These are phyloP conservation scores for Corythucha ciliata DNA, from an alignment of 2,888 invertebrate genomes.

Conservation along the genomic window DNA sequence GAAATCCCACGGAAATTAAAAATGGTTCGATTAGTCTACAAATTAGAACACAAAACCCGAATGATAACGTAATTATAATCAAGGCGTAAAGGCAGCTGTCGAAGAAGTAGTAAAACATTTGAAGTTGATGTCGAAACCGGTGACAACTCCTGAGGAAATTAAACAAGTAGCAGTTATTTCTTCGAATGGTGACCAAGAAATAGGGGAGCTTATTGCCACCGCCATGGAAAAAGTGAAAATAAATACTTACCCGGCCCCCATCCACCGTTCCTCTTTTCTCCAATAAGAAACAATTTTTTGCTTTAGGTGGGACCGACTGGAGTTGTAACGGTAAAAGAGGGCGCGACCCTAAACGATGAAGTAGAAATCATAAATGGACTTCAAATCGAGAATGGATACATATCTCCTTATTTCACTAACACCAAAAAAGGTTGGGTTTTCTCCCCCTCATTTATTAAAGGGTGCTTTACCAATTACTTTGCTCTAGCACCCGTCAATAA, in stretches of 20 bases:
- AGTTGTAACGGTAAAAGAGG: constrained; percentile 98
- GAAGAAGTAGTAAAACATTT: constrained; percentile 82
- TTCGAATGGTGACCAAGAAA: constrained; percentile 87
- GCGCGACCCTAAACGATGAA: constrained; percentile 92
- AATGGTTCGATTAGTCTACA: constrained; percentile 49
- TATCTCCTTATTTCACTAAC: constrained; percentile 99
- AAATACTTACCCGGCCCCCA: neutral
- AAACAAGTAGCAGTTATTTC: constrained; percentile 99
- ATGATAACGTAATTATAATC: too few relatives aligned
- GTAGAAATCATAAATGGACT: constrained; percentile 95
- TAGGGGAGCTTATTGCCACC: constrained; percentile 88
- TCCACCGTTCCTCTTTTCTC: neutral
- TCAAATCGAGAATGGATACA: constrained; percentile 99
- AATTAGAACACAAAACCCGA: too few relatives aligned
- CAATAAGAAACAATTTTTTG: neutral
- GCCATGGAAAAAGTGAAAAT: constrained; percentile 73
- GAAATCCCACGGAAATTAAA: constrained; percentile 93
- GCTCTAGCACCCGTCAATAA: neutral
- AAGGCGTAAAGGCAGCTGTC: constrained; percentile 54
- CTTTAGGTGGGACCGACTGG: constrained; percentile 83
- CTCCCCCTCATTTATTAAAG: neutral
- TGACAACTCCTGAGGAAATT: constrained; percentile 97
- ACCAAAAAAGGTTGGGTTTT: constrained; percentile 87
- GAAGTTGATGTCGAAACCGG: constrained; percentile 82
- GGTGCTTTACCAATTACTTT: neutral